phyloP scores from a whole-genome alignment of 2,113 vertebrate genomes.

The Brachypodius melanocephalos region DNA sequence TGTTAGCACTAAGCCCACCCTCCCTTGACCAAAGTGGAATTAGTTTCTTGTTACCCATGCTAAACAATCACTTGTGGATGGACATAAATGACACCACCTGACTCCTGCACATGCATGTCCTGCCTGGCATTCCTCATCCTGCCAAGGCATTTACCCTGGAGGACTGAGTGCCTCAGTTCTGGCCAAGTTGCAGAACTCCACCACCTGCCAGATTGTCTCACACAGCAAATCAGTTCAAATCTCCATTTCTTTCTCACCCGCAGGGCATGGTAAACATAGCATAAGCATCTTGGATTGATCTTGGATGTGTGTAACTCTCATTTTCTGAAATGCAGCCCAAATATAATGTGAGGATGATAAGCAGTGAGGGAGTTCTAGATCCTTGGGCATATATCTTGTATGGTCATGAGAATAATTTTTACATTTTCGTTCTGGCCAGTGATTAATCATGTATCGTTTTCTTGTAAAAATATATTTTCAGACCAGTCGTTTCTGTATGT shows the following conservation, averaged over 20 bases:
- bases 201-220: neutral
- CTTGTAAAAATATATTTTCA: neutral
- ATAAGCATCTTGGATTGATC: neutral
- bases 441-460: neutral
- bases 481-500: neutral
- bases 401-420: neutral
- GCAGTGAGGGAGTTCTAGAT: neutral
- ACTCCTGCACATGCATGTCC: neutral
- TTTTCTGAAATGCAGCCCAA: neutral
- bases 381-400: neutral
- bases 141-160: neutral
- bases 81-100: neutral
- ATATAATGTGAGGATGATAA: neutral
- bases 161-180: neutral
- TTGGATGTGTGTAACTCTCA: neutral
- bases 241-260: neutral
- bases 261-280: neutral
- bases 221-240: neutral
- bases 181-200: neutral
- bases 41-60: neutral
- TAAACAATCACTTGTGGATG: neutral
- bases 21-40: neutral
- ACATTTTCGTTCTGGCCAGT: neutral
- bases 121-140: neutral
- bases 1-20: neutral